Base-by-base conservation (phyloP, 2,888 invertebrate genomes). In the Acrobasis repandana region DNA sequence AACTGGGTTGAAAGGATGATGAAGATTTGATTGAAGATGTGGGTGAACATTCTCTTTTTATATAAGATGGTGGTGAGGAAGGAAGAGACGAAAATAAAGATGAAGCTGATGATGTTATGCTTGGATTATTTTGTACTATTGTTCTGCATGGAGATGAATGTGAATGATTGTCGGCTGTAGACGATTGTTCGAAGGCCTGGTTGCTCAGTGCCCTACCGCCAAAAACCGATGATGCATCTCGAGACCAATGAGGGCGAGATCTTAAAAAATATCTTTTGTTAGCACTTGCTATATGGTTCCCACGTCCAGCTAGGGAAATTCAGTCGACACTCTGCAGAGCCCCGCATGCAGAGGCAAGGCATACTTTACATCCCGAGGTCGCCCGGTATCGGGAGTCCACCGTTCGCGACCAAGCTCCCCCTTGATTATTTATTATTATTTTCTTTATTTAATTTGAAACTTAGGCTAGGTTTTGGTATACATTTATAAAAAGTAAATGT, bases 151-250 rank as follows among this genome's bases (percentile, higher is more conserved):
- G 47, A 15, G n/a, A 34, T 51, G 51, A 15, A 28, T 14, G 34
- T 52, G 34, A 49, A 28, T 34, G 51, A 52, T 34, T 9, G 5
- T 52, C 51, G 34, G 51, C 34, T 52, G 15, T 34, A 52, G 51
- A 0, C 15, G 4, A 14, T 34, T 52, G 51, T 52, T 52, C 8
- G 34, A 34, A 34, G 15, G 51, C 33, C 33, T 33, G 50, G 14
- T 1, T 11, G 14, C 28, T 36, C 36, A 1, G 36, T 10, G 1
- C 10, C 36, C 36, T 8, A 1, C 6, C 36, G 20, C 20, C 20
- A 20, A 2, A 3, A 36, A 10, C 36, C 36, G 9, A 36, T 36
- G 2, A 8, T 36, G 2, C 5, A 48, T 48, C 48, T 48, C 48
- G 18, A 48, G 48, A 48, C 48, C 48, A 18, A 18, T 10, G 2